phyloP scores from a whole-genome alignment of 2,888 invertebrate genomes.

The Macrophya annulata region DNA sequence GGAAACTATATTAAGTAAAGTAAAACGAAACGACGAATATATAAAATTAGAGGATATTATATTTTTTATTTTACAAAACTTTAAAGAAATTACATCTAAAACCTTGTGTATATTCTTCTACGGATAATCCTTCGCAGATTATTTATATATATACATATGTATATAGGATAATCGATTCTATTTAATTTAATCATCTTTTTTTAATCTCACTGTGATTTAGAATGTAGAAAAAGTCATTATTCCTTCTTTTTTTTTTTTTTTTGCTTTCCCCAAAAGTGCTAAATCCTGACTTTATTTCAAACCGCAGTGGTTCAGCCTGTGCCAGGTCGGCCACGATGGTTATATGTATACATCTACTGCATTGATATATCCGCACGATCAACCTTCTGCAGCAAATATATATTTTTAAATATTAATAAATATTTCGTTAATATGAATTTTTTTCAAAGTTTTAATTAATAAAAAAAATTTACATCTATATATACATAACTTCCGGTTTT shows the following conservation, averaged over 20 bases:
- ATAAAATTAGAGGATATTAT: background rate
- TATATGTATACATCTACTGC: slow-evolving; percentile 3
- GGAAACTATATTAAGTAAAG: too few species aligned
- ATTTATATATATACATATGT: too few species aligned
- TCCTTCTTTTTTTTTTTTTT: background rate
- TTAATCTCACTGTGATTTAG: background rate
- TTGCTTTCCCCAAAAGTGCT: background rate
- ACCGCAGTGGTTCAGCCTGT: slow-evolving; percentile 40
- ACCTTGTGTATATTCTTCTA: too few species aligned
- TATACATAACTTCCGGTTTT: background rate
- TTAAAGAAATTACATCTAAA: too few species aligned
- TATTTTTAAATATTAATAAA: too few species aligned
- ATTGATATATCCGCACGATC: background rate
- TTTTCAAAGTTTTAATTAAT: too few species aligned
- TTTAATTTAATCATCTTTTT: background rate
- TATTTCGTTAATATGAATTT: too few species aligned
- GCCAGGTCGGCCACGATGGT: slow-evolving; percentile 22
- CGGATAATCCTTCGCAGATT: too few species aligned
- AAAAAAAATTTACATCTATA: too few species aligned
- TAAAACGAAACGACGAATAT: background rate
- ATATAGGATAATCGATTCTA: too few species aligned
- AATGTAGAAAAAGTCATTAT: background rate
- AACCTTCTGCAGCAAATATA: slow-evolving; percentile 1
- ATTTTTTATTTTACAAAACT: too few species aligned
- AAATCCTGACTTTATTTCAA: background rate